phyloP scores from a whole-genome alignment of 2,797 vertebrate species.

The Uromys caudimaculatus region DNA sequence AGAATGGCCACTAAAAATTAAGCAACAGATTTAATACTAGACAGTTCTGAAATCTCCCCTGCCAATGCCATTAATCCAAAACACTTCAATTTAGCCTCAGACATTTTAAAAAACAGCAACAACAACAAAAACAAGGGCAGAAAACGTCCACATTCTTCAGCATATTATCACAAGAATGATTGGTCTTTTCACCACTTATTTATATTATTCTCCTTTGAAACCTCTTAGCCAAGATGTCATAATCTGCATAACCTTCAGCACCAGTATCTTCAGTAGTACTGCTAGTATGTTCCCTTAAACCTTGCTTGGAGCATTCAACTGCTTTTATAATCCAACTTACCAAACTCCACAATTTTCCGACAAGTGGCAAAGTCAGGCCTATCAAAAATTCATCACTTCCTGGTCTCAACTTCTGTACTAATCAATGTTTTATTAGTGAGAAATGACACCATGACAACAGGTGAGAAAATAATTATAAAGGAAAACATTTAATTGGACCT shows the following conservation, averaged over 20 bases:
- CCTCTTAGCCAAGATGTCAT: background rate
- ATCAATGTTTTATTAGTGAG: background rate
- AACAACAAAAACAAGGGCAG: background rate
- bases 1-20: background rate
- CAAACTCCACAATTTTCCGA: background rate
- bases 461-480: background rate
- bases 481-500: background rate
- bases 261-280: background rate
- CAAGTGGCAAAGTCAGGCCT: background rate
- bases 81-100: background rate
- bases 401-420: background rate
- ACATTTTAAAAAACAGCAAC: background rate
- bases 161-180: background rate
- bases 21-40: background rate
- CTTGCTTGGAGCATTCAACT: background rate
- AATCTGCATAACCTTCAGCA: background rate
- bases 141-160: background rate
- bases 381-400: background rate
- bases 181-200: background rate
- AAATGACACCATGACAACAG: background rate
- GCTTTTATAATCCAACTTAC: background rate
- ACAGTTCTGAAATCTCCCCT: background rate
- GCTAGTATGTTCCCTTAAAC: background rate
- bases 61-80: background rate
- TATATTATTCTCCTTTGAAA: background rate